These are phyloP conservation scores for Porites australiensis DNA, from an alignment of 64 coral and sea anemone genomes.

Conservation along the genomic window DNA sequence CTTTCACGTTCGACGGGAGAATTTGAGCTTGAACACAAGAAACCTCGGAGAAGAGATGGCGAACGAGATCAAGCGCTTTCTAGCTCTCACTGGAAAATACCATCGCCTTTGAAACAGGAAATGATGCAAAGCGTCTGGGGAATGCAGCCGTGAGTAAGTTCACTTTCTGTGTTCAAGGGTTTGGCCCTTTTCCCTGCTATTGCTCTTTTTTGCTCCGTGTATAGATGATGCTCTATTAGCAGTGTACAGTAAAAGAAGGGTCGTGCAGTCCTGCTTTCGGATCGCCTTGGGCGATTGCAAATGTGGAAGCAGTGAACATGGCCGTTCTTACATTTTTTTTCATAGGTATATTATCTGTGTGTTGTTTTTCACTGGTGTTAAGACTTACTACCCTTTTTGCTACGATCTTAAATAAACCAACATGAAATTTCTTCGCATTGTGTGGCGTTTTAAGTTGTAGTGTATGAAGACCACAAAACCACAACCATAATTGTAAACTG, in stretches of 20 bases:
- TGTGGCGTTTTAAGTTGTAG: too few species aligned
- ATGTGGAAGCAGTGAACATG: constrained; percentile 40
- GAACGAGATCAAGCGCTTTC: neutral
- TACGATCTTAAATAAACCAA: too few species aligned
- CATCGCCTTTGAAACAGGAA: neutral
- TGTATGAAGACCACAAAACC: too few species aligned
- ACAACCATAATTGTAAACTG: too few species aligned
- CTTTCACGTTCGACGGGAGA: constrained; percentile 32
- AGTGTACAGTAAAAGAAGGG: neutral
- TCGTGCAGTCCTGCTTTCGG: constrained; percentile 37
- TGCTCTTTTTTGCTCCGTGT: constrained; percentile 28
- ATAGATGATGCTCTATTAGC: neutral
- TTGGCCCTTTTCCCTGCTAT: constrained; percentile 37
- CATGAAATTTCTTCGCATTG: too few species aligned
- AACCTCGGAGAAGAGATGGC: constrained; percentile 28
- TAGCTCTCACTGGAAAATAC: constrained; percentile 5
- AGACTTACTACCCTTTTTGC: too few species aligned
- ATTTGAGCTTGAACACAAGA: constrained; percentile 18
- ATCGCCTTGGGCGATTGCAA: constrained; percentile 5
- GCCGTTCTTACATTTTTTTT: constrained; percentile 21
- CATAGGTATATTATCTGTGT: neutral
- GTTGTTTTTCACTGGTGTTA: neutral
- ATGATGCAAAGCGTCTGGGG: constrained; percentile 41
- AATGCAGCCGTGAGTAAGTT: constrained; percentile 57
- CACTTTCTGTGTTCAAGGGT: constrained; percentile 59